A percentile compares a stretch with the other conserved stretches of the same genome.
These are phyloP conservation scores for Hoplodrina blanda DNA, from an alignment of 2,888 invertebrate species.

Conservation along the genomic window DNA sequence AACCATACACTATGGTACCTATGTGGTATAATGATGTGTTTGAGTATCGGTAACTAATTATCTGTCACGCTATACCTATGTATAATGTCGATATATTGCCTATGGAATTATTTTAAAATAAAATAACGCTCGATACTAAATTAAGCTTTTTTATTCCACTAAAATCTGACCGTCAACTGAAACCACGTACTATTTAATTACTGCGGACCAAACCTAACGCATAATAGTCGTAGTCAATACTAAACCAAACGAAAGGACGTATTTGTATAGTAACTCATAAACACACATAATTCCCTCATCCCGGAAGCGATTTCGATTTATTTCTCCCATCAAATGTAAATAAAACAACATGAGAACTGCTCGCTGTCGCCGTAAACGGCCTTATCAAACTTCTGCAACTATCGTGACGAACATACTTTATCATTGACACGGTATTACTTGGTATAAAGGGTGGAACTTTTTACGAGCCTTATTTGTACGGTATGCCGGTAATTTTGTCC, in stretches of 20 bases:
- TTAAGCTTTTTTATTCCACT: too few relatives aligned
- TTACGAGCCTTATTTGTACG: constrained; percentile 59
- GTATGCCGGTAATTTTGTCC: constrained; percentile 37
- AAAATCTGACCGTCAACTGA: too few relatives aligned
- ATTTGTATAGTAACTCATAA: constrained; percentile 25
- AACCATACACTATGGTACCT: too few relatives aligned
- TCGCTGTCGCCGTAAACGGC: constrained; percentile 48
- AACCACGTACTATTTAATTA: too few relatives aligned
- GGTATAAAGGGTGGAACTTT: constrained; percentile 56
- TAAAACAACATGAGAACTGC: constrained; percentile 51
- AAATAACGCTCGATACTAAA: too few relatives aligned
- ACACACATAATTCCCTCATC: constrained; percentile 34
- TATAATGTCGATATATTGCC: too few relatives aligned
- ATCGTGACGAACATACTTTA: constrained; percentile 59
- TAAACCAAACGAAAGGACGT: constrained; percentile 18
- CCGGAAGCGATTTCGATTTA: constrained; percentile 55
- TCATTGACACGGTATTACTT: constrained; percentile 51
- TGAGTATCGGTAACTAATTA: too few relatives aligned
- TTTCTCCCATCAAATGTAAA: constrained; percentile 57
- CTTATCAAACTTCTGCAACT: constrained; percentile 58
- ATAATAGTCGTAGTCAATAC: constrained; percentile 5
- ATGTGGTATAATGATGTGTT: too few relatives aligned
- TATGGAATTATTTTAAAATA: too few relatives aligned
- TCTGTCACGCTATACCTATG: too few relatives aligned
- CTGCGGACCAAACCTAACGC: neutral